Percentiles rank a stretch among this genome's conserved stretches.
Conservation (phyloP, 2,113 vertebrate genomes). For the Lasiurus borealis region DNA sequence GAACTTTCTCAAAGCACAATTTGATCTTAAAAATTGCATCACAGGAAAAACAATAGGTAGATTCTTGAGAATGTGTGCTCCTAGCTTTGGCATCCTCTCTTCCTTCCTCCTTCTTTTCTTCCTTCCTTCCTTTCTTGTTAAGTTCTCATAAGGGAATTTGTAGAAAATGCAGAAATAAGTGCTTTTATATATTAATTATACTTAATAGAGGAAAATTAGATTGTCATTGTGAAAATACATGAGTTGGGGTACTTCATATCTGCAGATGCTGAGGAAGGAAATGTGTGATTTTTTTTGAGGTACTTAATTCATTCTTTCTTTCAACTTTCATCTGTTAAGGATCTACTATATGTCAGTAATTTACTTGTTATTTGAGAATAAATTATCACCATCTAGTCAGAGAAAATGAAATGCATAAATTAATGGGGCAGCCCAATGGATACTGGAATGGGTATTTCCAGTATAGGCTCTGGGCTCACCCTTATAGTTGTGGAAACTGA, state of each 20-base stretch:
- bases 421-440: background rate
- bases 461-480: background rate
- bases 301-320: background rate
- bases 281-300: background rate
- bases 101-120: background rate
- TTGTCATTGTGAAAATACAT: background rate
- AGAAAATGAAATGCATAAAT: background rate
- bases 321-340: background rate
- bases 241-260: background rate
- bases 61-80: background rate
- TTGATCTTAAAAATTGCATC: background rate
- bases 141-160: background rate
- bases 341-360: background rate
- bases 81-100: fast-evolving
- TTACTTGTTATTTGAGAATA: background rate
- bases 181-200: background rate
- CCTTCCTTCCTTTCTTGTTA: background rate
- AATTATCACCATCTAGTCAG: background rate
- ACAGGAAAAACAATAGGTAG: background rate
- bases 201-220: background rate
- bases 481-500: background rate
- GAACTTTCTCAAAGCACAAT: background rate
- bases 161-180: background rate
- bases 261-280: background rate
- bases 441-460: background rate